Percentiles rank a stretch among this genome's conserved stretches.
Evolutionary conservation across 1,140 invertebrate species (phyloP).

Genomic region (fruit fly (Drosophila melanogaster)): DNA sequence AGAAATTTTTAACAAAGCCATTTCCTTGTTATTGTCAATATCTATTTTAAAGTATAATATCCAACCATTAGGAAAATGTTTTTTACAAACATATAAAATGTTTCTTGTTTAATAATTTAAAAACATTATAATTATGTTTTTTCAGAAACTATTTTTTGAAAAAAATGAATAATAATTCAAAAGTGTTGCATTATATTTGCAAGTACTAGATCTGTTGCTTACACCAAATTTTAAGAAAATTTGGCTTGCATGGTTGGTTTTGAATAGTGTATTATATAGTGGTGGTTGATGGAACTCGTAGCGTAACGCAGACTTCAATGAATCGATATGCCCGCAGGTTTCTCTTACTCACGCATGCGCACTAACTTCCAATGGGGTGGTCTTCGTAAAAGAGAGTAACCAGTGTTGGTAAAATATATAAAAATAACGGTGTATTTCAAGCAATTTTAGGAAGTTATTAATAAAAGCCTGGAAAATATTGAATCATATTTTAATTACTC

Average conservation of each 20-base stretch:
- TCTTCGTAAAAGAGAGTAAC: background rate
- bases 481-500: background rate
- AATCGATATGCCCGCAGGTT: conserved; percentile 65
- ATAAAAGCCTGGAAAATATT: background rate
- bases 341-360: conserved; percentile 59
- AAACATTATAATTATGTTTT: too few relatives aligned
- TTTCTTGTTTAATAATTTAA: too few relatives aligned
- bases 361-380: conserved; percentile 13
- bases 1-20: background rate
- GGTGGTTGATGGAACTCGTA: conserved; percentile 51
- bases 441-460: background rate
- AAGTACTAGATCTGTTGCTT: too few relatives aligned
- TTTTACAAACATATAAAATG: too few relatives aligned
- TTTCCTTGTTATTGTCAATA: too few relatives aligned
- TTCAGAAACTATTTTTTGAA: too few relatives aligned
- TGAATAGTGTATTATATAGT: conserved; percentile 3
- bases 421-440: conserved; percentile 48
- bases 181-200: too few relatives aligned
- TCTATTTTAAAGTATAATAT: too few relatives aligned
- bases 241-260: background rate
- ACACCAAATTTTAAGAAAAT: background rate
- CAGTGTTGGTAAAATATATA: conserved; percentile 47
- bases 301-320: conserved; percentile 63
- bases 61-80: too few relatives aligned
- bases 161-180: too few relatives aligned